A percentile compares a stretch with the other conserved stretches of the same genome.
Conservation (phyloP, 2,113 vertebrate species). For the Leptosomus discolor region DNA sequence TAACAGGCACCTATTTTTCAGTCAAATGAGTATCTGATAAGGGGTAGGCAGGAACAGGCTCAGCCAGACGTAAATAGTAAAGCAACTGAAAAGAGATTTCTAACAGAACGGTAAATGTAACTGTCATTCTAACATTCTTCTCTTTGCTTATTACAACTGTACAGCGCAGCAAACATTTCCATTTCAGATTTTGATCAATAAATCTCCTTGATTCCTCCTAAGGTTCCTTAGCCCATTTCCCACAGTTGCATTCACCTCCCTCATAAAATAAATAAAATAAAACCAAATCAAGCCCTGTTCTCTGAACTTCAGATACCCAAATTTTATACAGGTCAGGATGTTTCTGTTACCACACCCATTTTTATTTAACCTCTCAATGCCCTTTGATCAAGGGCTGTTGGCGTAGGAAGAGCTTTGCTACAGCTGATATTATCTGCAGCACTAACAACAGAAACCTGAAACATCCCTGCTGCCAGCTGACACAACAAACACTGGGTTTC, state of each 20-base stretch:
- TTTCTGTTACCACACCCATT: background rate
- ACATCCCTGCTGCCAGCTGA: background rate
- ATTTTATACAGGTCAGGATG: background rate
- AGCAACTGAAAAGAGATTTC: background rate
- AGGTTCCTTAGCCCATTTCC: background rate
- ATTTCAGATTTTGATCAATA: background rate
- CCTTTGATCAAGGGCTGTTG: slow-evolving; percentile 10
- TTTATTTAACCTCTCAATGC: background rate
- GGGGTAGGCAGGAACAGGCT: background rate
- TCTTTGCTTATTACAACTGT: background rate
- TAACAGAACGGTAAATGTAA: background rate
- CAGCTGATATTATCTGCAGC: background rate
- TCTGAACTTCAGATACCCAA: background rate
- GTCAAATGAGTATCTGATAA: background rate
- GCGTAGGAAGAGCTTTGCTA: background rate
- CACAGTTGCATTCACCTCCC: background rate
- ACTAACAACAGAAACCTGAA: background rate
- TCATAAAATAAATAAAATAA: background rate
- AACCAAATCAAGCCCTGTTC: background rate
- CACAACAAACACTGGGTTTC: background rate
- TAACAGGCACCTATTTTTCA: background rate
- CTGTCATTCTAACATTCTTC: background rate
- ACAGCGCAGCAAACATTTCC: background rate
- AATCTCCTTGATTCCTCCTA: background rate
- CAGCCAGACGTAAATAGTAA: background rate